Evolutionary conservation across 2,888 invertebrate species (phyloP).

Genomic region (Bugulina stolonifera): DNA sequence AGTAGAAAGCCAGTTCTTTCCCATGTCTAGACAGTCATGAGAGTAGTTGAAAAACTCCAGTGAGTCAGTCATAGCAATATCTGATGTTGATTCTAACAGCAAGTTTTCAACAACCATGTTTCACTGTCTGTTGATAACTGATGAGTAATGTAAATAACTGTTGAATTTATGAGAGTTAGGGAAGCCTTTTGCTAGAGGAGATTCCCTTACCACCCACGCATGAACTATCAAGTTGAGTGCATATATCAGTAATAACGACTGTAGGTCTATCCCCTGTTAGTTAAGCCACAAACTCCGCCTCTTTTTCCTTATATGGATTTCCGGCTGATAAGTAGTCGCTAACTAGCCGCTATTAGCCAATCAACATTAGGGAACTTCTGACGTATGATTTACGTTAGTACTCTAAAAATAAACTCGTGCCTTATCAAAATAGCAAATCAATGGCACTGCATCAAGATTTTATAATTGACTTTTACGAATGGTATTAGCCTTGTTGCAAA

Average conservation of each 20-base stretch:
- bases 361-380: background rate
- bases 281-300: conserved; percentile 1
- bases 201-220: conserved; percentile 20
- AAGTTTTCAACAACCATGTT: background rate
- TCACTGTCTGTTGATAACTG: background rate
- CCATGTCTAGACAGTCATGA: background rate
- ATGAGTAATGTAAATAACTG: conserved; percentile 7
- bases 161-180: background rate
- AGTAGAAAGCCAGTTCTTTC: conserved; percentile 14
- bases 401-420: background rate
- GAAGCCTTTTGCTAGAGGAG: conserved; percentile 23
- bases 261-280: background rate
- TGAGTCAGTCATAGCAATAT: background rate
- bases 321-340: background rate
- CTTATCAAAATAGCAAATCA: background rate
- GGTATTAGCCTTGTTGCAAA: no score
- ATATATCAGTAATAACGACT: background rate
- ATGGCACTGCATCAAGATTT: background rate
- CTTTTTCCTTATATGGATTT: conserved; percentile 16
- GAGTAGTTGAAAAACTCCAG: background rate
- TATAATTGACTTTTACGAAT: background rate
- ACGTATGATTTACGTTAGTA: conserved; percentile 22
- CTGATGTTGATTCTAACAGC: background rate
- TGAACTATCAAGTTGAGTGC: background rate
- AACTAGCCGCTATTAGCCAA: background rate